Base-by-base conservation (phyloP, 1,140 invertebrate genomes). In the Penaeus indicus region DNA sequence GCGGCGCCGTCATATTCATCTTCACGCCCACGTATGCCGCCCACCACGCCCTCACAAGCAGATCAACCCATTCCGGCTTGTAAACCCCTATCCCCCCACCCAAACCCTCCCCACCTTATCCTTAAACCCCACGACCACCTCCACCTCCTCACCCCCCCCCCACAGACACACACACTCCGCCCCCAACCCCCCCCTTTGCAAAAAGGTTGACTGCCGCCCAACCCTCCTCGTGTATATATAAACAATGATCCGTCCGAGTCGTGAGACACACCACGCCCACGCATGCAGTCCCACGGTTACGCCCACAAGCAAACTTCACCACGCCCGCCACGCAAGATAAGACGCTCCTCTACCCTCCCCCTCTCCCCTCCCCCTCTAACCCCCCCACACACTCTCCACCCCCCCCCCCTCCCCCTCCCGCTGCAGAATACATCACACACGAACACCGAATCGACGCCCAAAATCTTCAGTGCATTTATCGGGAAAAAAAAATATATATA, bases 281-380 rank as follows among this genome's bases (percentile, higher is more conserved):
- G n/a, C 72, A 75, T 32, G 16, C 72, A 32, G n/a, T 0, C 27
- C 27, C 27, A 16, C 72, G 72, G 13, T 38, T 16, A 75, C 27
- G 42, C 72, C 72, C 42, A 75, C 72, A 38, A 38, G 72, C 27
- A 75, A 75, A n/a, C 42, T 38, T 75, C 72, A 38, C 72, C 72
- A 38, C 72, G 25, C 72, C 42, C 54, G 54, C 54, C 16, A 4
- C 38, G 54, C 54, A 13, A 11, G 54, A 54, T 75, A 27, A 38
- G 27, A 38, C 72, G 27, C n/a, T 38, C 27, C 72, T 38, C 27
- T n/a, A 8, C 72, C 27, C 42, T 72, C 69, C 22, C 69, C 27
- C n/a, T 27, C 69, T 72, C 11, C 54, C 54, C 11, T 16, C 54
- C 54, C 54, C 11, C 54, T 8, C n/a, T n/a, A n/a, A n/a, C n/a